Base-by-base conservation (phyloP, 2,113 vertebrate genomes). In the Nannobrachium achirus region DNA sequence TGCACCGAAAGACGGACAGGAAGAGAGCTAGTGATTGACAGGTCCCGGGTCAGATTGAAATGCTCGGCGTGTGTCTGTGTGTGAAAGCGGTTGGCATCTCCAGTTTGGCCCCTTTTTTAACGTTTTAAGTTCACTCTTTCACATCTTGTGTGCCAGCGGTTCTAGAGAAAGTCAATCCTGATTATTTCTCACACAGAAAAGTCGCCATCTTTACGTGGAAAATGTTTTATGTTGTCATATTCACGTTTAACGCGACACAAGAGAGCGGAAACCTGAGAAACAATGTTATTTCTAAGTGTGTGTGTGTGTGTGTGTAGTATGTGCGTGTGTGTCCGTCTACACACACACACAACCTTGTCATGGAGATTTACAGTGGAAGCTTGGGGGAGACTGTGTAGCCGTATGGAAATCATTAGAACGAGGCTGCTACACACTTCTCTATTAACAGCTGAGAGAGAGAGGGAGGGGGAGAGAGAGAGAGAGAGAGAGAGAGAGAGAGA, bases 321-420 rank as follows among this genome's bases (percentile, higher is more conserved):
- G 11, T 48, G 45, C 4, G 14, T 48, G 45, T 20, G 8, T 33
- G 25, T 4, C n/a, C 16, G 14, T 13, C 6, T 16, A 11, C 13
- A 25, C 53, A 51, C 69, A 56, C 55, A 56, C 57, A 55, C 69
- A 73, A 46, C 48, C 42, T 71, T 18, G 66, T 73, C 61, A 79
- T 46, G 66, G 56, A 86, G 84, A 88, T 91, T 89, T 89, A 91
- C 71, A 63, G 73, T 82, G 68, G 59, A 14, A 53, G 49, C 60
- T 38, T 66, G 19, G 16, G 69, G 69, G 71, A 72, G 57, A 59
- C 73, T 53, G 67, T 73, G 76, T 33, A 61, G 73, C 80, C 87
- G 80, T 82, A 88, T 90, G 90, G 90, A 91, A 91, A 83, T 81
- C 79, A 89, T 90, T 92, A 91, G 56, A 69, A 55, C 57, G 71